A percentile compares a stretch with the other conserved stretches of the same genome.
Conservation (phyloP, 2,113 vertebrate genomes). For the Chloebia gouldiae region DNA sequence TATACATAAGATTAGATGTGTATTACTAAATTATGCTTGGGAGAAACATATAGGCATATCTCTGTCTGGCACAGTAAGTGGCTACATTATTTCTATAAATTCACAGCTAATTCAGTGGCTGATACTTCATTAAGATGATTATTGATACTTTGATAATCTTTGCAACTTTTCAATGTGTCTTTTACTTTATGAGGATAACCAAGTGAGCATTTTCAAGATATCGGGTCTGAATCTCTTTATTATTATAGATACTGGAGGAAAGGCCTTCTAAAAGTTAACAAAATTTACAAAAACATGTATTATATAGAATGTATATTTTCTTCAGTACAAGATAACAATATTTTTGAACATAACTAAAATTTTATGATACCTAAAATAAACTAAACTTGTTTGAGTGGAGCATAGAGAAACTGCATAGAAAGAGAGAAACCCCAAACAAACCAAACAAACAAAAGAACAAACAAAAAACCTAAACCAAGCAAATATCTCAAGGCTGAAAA, state of each 20-base stretch:
- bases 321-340: neutral
- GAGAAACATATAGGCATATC: neutral
- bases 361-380: neutral
- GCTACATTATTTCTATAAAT: too few species aligned
- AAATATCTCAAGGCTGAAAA: neutral
- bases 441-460: neutral
- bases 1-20: neutral
- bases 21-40: neutral
- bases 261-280: neutral
- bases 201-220: neutral
- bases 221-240: rapidly evolving
- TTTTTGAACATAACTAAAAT: neutral
- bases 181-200: neutral
- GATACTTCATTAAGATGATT: neutral
- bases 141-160: neutral
- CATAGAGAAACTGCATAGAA: neutral
- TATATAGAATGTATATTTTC: neutral
- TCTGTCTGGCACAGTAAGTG: neutral
- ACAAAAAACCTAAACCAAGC: neutral
- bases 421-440: neutral
- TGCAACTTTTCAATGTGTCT: neutral
- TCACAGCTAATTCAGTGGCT: neutral
- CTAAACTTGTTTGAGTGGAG: neutral
- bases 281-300: neutral
- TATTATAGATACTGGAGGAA: neutral